Conservation (phyloP, 2,797 vertebrate species). For the Chromis chromis region DNA sequence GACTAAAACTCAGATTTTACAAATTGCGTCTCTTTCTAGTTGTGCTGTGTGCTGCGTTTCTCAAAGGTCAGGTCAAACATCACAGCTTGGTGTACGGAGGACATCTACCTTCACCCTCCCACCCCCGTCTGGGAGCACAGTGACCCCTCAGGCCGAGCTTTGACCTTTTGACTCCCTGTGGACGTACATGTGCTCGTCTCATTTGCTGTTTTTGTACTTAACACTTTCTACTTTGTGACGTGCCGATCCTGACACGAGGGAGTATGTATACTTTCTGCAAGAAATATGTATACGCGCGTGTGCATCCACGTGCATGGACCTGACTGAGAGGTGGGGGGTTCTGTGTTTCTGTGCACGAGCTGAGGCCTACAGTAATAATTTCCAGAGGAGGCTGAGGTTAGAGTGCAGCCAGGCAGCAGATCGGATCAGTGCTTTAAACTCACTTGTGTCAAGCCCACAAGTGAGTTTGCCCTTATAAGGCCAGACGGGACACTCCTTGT, state of each 20-base stretch:
- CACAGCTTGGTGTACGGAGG: conserved; percentile 15
- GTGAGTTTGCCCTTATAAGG: conserved; percentile 82
- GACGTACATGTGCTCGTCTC: conserved; percentile 18
- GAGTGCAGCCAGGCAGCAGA: conserved; percentile 71
- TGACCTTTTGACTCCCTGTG: conserved; percentile 54
- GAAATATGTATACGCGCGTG: conserved; percentile 5
- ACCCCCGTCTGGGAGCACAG: conserved; percentile 38
- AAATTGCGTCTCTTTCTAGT: background rate
- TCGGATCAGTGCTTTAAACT: conserved; percentile 69
- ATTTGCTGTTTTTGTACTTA: conserved; percentile 14
- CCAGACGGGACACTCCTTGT: conserved; percentile 56
- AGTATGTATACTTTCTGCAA: conserved; percentile 23
- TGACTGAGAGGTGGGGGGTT: background rate
- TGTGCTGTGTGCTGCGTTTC: conserved; percentile 19
- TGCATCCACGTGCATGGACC: conserved; percentile 7
- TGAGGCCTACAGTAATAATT: conserved; percentile 63
- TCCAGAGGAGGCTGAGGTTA: conserved; percentile 67
- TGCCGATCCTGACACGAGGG: conserved; percentile 4
- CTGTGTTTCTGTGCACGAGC: conserved; percentile 43
- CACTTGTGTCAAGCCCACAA: conserved; percentile 58
- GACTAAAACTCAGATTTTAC: background rate
- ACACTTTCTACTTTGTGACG: conserved; percentile 30
- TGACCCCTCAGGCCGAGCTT: conserved; percentile 42
- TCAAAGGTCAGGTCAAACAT: conserved; percentile 41
- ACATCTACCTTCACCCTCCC: background rate